Evolutionary conservation across 2,888 invertebrate genomes (phyloP).

Genomic region (Xestia c-nigrum): DNA sequence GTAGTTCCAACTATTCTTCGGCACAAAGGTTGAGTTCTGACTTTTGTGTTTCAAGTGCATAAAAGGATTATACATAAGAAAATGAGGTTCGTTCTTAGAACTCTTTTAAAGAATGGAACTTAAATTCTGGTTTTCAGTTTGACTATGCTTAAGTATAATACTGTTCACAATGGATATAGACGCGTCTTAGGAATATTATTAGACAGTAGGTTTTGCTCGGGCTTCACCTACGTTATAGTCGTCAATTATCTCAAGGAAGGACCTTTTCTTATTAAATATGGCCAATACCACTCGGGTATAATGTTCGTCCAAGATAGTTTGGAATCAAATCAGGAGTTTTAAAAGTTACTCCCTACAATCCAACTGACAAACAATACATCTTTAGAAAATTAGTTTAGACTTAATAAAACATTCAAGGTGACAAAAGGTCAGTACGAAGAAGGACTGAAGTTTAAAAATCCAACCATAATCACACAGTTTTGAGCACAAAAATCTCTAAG

Average conservation of each 20-base stretch:
- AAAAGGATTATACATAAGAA: background rate
- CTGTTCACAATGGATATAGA: background rate
- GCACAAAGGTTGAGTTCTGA: slow-evolving; percentile 17
- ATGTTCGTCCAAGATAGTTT: background rate
- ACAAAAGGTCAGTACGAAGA: background rate
- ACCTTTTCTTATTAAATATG: background rate
- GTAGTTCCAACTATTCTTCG: slow-evolving; percentile 35
- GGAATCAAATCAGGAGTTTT: background rate
- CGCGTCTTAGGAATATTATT: background rate
- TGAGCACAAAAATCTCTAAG: too few relatives aligned
- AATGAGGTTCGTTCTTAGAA: background rate
- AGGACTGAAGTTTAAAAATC: background rate
- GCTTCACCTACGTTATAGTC: background rate
- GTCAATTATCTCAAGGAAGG: background rate
- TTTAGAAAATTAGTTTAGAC: background rate
- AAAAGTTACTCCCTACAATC: background rate
- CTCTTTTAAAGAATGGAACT: background rate
- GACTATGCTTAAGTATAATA: background rate
- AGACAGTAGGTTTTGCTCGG: background rate
- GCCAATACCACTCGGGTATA: background rate
- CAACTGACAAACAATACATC: background rate
- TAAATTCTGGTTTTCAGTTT: background rate
- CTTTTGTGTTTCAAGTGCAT: slow-evolving; percentile 36
- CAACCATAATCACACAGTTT: background rate
- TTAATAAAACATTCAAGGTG: background rate